Evolutionary conservation across 30 jellyfish, hydroid and myxozoan species (phyloP).

Genomic region (Pseudorhiza aurosa): DNA sequence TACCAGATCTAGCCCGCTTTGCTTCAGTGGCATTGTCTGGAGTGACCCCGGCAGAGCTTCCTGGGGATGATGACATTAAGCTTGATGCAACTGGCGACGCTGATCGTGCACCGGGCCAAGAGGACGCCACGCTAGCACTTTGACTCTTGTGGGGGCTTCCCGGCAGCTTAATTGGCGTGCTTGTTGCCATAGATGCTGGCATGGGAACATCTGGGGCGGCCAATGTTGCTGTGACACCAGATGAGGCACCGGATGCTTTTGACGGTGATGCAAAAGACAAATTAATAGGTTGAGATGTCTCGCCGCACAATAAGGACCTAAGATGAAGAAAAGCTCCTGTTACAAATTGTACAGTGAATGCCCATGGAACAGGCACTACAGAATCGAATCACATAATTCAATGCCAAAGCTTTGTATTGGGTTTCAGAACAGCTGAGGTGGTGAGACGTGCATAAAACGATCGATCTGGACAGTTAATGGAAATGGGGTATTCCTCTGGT

Average conservation of each 20-base stretch:
- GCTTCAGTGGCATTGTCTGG: slow-evolving; percentile 88
- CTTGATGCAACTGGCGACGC: slow-evolving; percentile 68
- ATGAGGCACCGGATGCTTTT: slow-evolving; percentile 41
- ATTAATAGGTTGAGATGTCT: slow-evolving; percentile 57
- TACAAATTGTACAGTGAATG: no score
- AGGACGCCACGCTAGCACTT: slow-evolving; percentile 78
- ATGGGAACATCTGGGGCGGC: slow-evolving; percentile 34
- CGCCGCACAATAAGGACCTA: slow-evolving; percentile 90
- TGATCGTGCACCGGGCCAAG: slow-evolving; percentile 97
- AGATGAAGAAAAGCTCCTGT: no score
- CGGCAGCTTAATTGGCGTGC: slow-evolving; percentile 89
- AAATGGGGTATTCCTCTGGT: no score
- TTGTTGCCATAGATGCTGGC: slow-evolving; percentile 78
- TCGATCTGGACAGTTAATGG: no score
- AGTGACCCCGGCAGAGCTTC: slow-evolving; percentile 85
- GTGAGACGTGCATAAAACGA: no score
- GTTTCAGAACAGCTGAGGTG: no score
- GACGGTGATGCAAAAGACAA: slow-evolving; percentile 58
- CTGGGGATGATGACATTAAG: slow-evolving; percentile 87
- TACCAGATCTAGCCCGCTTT: slow-evolving; percentile 91
- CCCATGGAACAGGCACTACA: no score
- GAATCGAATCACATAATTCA: no score
- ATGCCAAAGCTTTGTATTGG: no score
- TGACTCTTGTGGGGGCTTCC: slow-evolving; percentile 59
- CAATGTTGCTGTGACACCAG: slow-evolving; percentile 29